Evolutionary conservation across 1,140 invertebrate genomes (phyloP).

Genomic region (Trissolcus basalis): DNA sequence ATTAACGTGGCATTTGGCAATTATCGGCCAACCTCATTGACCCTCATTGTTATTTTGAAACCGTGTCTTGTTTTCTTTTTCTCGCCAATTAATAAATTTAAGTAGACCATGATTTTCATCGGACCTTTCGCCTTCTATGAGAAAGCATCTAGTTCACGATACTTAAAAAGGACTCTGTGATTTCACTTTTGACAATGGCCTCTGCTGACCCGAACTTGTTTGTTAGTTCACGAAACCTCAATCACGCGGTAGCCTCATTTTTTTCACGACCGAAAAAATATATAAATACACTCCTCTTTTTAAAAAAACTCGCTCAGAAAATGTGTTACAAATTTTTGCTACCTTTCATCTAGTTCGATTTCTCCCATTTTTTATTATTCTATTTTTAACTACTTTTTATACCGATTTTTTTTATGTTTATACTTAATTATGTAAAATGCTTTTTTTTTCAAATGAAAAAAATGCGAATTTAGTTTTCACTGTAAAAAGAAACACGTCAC

Average conservation of each 20-base stretch:
- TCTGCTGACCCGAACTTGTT: conserved; percentile 62
- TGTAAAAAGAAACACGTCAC: too few relatives aligned
- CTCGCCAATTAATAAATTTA: conserved; percentile 33
- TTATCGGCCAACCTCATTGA: conserved; percentile 5
- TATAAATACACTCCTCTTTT: too few relatives aligned
- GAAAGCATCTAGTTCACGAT: conserved; percentile 38
- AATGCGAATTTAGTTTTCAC: too few relatives aligned
- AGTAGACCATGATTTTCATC: conserved; percentile 32
- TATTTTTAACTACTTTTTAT: too few relatives aligned
- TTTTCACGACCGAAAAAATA: neutral
- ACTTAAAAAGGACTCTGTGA: too few relatives aligned
- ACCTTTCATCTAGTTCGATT: too few relatives aligned
- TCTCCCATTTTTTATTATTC: too few relatives aligned
- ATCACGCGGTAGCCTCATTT: conserved; percentile 22
- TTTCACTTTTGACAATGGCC: conserved; percentile 78
- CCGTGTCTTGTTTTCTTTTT: conserved; percentile 4
- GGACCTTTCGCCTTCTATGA: conserved; percentile 47
- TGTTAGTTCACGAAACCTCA: conserved; percentile 40
- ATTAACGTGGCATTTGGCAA: neutral
- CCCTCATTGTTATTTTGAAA: neutral
- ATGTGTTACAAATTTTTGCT: too few relatives aligned
- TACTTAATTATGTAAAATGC: too few relatives aligned
- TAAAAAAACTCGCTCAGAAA: too few relatives aligned
- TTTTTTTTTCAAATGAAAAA: too few relatives aligned
- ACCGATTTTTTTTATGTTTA: too few relatives aligned